These are phyloP conservation scores for Phymanthus crucifer DNA, from an alignment of 92 coral and sea anemone genomes.

Conservation along the genomic window DNA sequence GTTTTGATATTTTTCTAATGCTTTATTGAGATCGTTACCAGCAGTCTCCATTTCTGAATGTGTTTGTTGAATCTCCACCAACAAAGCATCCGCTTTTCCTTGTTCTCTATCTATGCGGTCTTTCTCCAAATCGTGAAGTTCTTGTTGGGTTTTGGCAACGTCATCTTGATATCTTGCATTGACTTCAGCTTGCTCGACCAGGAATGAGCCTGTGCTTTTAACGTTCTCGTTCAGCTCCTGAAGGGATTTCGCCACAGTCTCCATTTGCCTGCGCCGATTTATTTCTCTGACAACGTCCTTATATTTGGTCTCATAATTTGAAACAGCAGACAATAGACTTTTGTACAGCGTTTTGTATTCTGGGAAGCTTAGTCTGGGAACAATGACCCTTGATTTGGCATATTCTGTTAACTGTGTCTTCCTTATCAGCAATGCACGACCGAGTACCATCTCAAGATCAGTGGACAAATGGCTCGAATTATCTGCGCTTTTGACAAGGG, in stretches of 20 bases:
- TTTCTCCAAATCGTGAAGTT: constrained; percentile 38
- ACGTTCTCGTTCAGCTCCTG: constrained; percentile 35
- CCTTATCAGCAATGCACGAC: constrained; percentile 33
- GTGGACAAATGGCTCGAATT: constrained; percentile 20
- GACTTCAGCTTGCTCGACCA: constrained; percentile 37
- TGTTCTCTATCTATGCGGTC: constrained; percentile 30
- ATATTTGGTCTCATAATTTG: constrained; percentile 25
- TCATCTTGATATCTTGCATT: constrained; percentile 6
- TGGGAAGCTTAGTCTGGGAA: constrained; percentile 28
- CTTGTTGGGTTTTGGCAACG: constrained; percentile 38
- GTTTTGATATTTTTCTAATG: constrained; percentile 18
- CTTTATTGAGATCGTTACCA: constrained; percentile 9
- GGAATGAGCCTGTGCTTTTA: constrained; percentile 35
- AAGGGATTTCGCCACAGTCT: constrained; percentile 17
- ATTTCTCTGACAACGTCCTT: constrained; percentile 27
- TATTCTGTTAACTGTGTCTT: constrained; percentile 48
- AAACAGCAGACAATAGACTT: constrained; percentile 18
- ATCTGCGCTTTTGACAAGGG: constrained; percentile 15
- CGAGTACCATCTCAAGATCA: constrained; percentile 45
- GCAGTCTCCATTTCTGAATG: not conserved
- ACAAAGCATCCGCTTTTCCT: constrained; percentile 19
- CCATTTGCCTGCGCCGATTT: constrained; percentile 28
- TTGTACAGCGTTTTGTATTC: constrained; percentile 34
- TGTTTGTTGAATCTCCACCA: constrained; percentile 19
- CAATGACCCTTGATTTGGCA: constrained; percentile 37